These are phyloP conservation scores for Pogonocherus hispidulus DNA, from an alignment of 2,888 invertebrate species.

Conservation along the genomic window DNA sequence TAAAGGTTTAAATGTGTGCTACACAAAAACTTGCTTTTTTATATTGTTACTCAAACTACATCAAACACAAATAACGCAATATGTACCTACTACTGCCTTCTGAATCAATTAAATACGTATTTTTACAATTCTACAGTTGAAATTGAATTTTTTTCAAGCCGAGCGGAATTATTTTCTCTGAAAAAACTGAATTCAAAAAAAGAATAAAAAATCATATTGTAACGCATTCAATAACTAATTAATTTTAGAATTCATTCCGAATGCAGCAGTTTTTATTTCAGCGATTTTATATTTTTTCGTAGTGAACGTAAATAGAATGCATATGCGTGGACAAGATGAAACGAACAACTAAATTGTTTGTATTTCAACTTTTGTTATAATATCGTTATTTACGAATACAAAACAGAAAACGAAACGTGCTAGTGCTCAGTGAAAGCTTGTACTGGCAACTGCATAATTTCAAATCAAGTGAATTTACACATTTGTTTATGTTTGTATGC, in stretches of 20 bases:
- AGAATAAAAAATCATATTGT: conserved; percentile 18
- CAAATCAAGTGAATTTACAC: conserved; percentile 3
- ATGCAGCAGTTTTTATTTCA: conserved; percentile 37
- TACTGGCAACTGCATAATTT: background rate
- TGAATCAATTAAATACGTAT: conserved; percentile 52
- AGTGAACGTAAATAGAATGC: conserved; percentile 27
- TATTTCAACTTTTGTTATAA: conserved; percentile 20
- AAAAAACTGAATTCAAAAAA: conserved; percentile 44
- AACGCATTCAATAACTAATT: conserved; percentile 50
- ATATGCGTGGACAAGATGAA: conserved; percentile 18
- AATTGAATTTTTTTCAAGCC: conserved; percentile 60
- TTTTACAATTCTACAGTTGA: conserved; percentile 60
- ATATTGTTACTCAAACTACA: conserved; percentile 50
- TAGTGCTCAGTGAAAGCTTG: conserved; percentile 21
- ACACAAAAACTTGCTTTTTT: too few relatives aligned
- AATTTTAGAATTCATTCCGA: conserved; percentile 50
- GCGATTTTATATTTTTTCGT: conserved; percentile 23
- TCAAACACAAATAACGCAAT: conserved; percentile 49
- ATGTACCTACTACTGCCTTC: conserved; percentile 52
- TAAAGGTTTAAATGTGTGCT: too few relatives aligned
- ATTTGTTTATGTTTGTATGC: background rate
- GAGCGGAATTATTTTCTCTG: conserved; percentile 48
- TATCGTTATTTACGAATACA: conserved; percentile 20
- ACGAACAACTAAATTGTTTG: conserved; percentile 27
- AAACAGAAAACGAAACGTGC: conserved; percentile 23